A percentile compares a stretch with the other conserved stretches of the same genome.
phyloP scores from a whole-genome alignment of 2,888 invertebrate genomes.

The Neocrepidodera transversa region DNA sequence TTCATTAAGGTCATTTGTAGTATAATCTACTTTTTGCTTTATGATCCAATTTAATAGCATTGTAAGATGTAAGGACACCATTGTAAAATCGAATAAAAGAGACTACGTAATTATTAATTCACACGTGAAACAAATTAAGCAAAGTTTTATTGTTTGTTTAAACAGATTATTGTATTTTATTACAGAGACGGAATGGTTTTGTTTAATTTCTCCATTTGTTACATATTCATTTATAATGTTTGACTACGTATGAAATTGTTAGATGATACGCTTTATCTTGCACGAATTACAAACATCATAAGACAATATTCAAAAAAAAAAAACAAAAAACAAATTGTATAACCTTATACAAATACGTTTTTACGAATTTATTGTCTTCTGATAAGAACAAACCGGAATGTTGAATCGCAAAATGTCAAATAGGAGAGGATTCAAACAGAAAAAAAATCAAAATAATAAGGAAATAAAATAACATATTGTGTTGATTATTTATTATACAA shows the following conservation, averaged over 20 bases:
- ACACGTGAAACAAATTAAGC: constrained; percentile 12
- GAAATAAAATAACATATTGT: too few relatives aligned
- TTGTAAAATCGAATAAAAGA: background rate
- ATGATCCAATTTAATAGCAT: too few relatives aligned
- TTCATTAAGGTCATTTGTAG: too few relatives aligned
- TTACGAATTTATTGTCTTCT: too few relatives aligned
- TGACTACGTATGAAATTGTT: constrained; percentile 15
- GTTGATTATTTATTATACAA: too few relatives aligned
- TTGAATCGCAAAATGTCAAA: too few relatives aligned
- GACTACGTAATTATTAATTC: background rate
- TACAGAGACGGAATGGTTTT: constrained; percentile 15
- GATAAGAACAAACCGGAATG: too few relatives aligned
- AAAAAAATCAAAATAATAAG: too few relatives aligned
- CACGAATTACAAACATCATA: constrained; percentile 3
- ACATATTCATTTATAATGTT: constrained; percentile 23
- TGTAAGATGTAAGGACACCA: too few relatives aligned
- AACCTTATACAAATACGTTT: constrained; percentile 7
- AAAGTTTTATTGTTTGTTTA: constrained; percentile 20
- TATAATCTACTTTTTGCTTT: too few relatives aligned
- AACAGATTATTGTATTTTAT: constrained; percentile 22
- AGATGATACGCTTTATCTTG: constrained; percentile 14
- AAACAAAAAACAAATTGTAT: too few relatives aligned
- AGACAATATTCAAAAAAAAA: constrained; percentile 13
- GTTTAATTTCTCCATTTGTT: constrained; percentile 18
- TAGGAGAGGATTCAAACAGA: too few relatives aligned